Conservation (phyloP, 2,888 invertebrate genomes). For the Acleris emargana region DNA sequence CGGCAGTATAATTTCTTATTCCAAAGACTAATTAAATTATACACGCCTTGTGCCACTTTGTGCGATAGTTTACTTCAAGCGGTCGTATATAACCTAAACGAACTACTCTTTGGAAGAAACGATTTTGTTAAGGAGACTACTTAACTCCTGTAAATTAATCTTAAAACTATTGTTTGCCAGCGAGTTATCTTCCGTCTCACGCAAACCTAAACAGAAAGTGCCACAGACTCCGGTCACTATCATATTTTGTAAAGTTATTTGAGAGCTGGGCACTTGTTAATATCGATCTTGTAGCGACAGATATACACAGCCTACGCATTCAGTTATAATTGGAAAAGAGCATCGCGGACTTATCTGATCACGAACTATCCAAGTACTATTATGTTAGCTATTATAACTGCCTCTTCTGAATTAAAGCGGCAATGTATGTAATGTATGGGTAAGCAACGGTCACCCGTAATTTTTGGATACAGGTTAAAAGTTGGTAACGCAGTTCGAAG, state of each 20-base stretch:
- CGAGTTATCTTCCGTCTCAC: constrained; percentile 24
- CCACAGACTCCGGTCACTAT: too few species aligned
- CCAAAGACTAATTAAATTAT: neutral
- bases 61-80: constrained; percentile 9
- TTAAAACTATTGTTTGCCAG: constrained; percentile 31
- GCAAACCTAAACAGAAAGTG: constrained; percentile 15
- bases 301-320: constrained; percentile 29
- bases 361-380: too few species aligned
- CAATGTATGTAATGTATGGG: too few species aligned
- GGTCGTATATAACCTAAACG: constrained; percentile 9
- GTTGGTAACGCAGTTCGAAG: too few species aligned
- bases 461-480: too few species aligned
- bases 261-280: too few species aligned
- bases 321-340: constrained; percentile 10
- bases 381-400: too few species aligned
- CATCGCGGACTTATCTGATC: constrained; percentile 3
- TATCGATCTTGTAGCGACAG: too few species aligned
- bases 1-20: constrained; percentile 5
- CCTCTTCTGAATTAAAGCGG: too few species aligned
- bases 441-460: too few species aligned
- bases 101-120: constrained; percentile 33
- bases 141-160: constrained; percentile 27
- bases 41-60: constrained; percentile 12
- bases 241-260: too few species aligned
- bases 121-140: constrained; percentile 29